Evolutionary conservation across 2,888 invertebrate genomes (phyloP).

Genomic region (Drosophila nigricruria): DNA sequence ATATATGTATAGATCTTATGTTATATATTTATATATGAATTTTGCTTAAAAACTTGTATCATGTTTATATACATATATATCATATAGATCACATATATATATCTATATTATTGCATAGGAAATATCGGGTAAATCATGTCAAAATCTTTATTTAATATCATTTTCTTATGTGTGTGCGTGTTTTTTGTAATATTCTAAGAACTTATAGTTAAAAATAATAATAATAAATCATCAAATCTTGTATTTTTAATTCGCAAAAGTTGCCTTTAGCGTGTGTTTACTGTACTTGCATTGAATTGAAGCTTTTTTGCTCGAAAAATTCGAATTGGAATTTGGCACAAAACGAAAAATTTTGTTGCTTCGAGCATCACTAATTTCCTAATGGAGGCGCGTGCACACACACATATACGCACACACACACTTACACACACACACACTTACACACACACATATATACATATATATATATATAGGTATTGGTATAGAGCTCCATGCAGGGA

Average conservation of each 20-base stretch:
- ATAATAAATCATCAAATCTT: background rate
- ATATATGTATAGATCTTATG: background rate
- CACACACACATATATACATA: conserved; percentile 2
- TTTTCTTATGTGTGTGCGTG: background rate
- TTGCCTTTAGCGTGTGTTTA: background rate
- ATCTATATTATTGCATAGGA: background rate
- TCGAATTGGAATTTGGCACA: background rate
- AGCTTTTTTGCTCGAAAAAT: background rate
- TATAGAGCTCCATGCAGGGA: conserved; percentile 33
- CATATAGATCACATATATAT: background rate
- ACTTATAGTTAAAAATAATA: conserved; percentile 7
- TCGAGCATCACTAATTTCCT: conserved; percentile 52
- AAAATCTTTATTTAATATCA: background rate
- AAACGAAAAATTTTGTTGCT: conserved; percentile 34
- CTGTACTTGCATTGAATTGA: conserved; percentile 4
- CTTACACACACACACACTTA: conserved; percentile 11
- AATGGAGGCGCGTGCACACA: conserved; percentile 33
- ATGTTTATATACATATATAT: background rate
- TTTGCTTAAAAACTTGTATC: background rate
- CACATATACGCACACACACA: conserved; percentile 12
- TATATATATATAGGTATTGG: background rate
- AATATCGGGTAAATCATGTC: background rate
- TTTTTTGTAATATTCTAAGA: conserved; percentile 1
- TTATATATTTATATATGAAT: background rate
- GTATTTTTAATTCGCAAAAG: background rate